Evolutionary conservation across 2,113 vertebrate genomes (phyloP).

Genomic region (Amphiprion ocellaris): DNA sequence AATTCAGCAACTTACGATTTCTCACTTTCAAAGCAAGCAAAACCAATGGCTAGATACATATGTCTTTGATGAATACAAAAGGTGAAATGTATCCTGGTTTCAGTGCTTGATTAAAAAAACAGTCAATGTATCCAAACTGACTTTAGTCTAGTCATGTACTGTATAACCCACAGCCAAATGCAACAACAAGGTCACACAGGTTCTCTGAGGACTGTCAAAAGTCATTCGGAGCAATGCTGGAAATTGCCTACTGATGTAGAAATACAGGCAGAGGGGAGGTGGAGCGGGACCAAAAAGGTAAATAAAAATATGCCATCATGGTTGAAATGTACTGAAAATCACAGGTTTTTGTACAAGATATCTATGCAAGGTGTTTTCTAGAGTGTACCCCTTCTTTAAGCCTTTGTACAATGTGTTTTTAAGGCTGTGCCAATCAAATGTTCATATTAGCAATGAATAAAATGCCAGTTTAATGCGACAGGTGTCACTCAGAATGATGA

Average conservation of each 20-base stretch:
- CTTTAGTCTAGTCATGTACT: constrained; percentile 35
- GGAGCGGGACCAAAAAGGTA: constrained; percentile 11
- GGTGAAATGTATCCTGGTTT: constrained; percentile 25
- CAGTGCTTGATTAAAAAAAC: constrained; percentile 8
- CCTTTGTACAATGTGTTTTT: background rate
- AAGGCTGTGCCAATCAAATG: background rate
- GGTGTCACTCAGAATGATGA: background rate
- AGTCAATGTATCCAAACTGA: constrained; percentile 32
- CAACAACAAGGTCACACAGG: constrained; percentile 49
- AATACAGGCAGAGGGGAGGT: constrained; percentile 17
- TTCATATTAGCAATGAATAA: background rate
- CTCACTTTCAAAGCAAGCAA: background rate
- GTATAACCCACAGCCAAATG: constrained; percentile 36
- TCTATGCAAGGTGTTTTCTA: background rate
- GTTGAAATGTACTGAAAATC: constrained; percentile 3
- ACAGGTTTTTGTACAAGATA: background rate
- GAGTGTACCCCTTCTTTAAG: background rate
- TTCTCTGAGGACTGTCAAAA: constrained; percentile 49
- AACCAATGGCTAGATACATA: background rate
- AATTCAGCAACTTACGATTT: background rate
- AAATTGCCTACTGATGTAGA: constrained; percentile 47
- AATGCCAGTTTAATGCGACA: background rate
- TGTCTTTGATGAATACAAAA: background rate
- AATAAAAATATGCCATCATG: background rate
- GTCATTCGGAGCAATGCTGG: constrained; percentile 34